A percentile compares a stretch with the other conserved stretches of the same genome.
These are phyloP conservation scores for Panthera uncia DNA, from an alignment of 2,113 vertebrate species.

Conservation along the genomic window DNA sequence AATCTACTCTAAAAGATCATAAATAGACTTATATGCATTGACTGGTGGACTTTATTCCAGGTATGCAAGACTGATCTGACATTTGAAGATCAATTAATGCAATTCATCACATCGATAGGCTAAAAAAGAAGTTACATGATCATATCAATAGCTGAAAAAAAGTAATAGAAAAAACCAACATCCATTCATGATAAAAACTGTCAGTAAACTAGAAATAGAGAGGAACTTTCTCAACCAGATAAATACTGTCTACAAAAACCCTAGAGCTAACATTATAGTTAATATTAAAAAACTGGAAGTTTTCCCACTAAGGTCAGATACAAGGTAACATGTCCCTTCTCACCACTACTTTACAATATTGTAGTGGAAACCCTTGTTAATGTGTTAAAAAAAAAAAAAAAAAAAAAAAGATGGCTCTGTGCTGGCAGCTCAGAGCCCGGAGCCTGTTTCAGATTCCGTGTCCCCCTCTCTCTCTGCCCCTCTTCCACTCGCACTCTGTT, in stretches of 20 bases:
- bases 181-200: not conserved
- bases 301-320: not conserved
- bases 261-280: not conserved
- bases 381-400: no score
- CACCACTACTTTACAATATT: not conserved
- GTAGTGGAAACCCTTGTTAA: not conserved
- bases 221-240: not conserved
- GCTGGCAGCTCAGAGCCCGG: no score
- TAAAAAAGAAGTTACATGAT: not conserved
- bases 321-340: not conserved
- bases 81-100: not conserved
- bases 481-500: no score
- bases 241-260: not conserved
- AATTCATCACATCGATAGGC: not conserved
- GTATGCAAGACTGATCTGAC: not conserved
- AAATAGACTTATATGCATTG: not conserved
- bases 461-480: no score
- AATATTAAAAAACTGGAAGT: not conserved
- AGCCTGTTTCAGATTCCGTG: no score
- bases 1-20: not conserved
- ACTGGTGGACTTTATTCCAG: not conserved
- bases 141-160: not conserved
- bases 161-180: not conserved
- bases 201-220: not conserved
- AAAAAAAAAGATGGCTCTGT: no score